Base-by-base conservation (phyloP, 1,140 invertebrate species). In the Scaptodrosophila lebanonensis region DNA sequence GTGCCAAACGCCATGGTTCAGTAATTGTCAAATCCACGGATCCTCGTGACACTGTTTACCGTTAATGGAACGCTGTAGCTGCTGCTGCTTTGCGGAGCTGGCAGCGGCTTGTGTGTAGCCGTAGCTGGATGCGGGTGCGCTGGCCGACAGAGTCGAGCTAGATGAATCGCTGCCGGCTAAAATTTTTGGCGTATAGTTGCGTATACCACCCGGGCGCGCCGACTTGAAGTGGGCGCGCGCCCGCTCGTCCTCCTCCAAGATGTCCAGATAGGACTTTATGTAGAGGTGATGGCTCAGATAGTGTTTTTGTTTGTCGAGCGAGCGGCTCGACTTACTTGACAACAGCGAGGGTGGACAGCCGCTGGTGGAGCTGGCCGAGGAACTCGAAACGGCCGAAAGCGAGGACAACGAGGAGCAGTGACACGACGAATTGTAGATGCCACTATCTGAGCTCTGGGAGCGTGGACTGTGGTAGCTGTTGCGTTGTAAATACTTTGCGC, bases 121-220 rank as follows among this genome's bases (percentile, higher is more conserved):
- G 7, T 38, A 40, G n/a, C 47, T 49, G 17, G 38, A 15, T 0
- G 75, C 51, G 1, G 83, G 83, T 9, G 77, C 83, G 69, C 77
- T 85, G 2, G 67, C 25, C 0, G 83, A 76, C 2, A 85, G 39
- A 0, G 47, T 66, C 1, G 68, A 49, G 8, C 32, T 68, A 9
- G 32, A 33, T 1, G 20, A 38, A 2, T 29, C 86, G 0, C 65
- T 53, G n/a, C 89, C 72, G 60, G 88, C 88, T 15, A 92, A 76
- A 15, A 91, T 91, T 73, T 92, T 92, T 0, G 91, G 91, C 2
- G 90, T 91, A 53, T 92, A 92, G 79, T 92, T 91, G 56, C 91
- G 88, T 62, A 92, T 91, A 16, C 90, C 90, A 5, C 90, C 90
- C 1, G 88, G 86, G 68, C 88, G 88, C 39, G 89, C 90, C 5